Evolutionary conservation across 2,888 invertebrate species (phyloP).

Genomic region (Drosophila conformis): DNA sequence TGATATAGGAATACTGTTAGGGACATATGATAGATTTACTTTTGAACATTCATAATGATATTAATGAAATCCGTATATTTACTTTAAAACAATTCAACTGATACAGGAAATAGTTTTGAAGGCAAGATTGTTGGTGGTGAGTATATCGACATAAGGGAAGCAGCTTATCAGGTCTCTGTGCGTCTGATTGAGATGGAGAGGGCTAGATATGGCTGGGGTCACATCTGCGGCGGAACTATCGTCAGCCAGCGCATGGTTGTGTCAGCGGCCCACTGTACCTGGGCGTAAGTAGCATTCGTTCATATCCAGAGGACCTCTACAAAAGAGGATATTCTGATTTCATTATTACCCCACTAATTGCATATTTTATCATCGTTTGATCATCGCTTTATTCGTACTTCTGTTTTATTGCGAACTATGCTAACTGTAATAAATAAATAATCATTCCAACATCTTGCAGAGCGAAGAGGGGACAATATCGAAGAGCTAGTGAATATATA

Average conservation of each 20-base stretch:
- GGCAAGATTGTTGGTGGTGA: constrained; percentile 78
- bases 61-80: neutral
- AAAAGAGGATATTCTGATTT: neutral
- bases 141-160: constrained; percentile 38
- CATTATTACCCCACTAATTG: neutral
- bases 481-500: constrained; percentile 50
- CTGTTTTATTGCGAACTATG: neutral
- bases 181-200: constrained; percentile 57
- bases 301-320: no score
- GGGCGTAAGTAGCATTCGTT: constrained; percentile 34
- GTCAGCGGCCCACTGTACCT: constrained; percentile 76
- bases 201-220: constrained; percentile 66
- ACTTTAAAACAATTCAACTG: neutral
- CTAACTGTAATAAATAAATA: neutral
- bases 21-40: neutral
- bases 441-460: constrained; percentile 20
- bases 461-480: neutral
- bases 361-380: neutral
- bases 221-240: constrained; percentile 77
- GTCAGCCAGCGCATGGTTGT: constrained; percentile 68
- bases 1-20: neutral
- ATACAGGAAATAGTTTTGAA: constrained; percentile 62
- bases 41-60: neutral
- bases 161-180: constrained; percentile 74
- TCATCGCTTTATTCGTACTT: neutral